Percentiles rank a stretch among this genome's conserved stretches.
These are phyloP conservation scores for Nowickia ferox DNA, from an alignment of 2,888 invertebrate genomes.

Conservation along the genomic window DNA sequence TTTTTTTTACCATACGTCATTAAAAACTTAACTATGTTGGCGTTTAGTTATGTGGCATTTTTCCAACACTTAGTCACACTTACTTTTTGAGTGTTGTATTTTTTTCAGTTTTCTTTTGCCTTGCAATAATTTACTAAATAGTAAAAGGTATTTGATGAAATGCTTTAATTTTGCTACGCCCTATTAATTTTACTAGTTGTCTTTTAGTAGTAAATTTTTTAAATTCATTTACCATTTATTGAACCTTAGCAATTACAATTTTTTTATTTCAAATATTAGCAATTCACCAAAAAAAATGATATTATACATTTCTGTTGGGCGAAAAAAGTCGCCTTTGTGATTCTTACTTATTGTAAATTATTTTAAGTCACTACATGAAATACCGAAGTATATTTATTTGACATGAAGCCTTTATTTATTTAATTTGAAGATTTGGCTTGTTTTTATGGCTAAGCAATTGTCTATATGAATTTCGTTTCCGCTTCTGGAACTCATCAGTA, in stretches of 20 bases:
- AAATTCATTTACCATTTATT: conserved; percentile 17
- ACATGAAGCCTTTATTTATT: too few species aligned
- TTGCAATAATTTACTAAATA: conserved; percentile 30
- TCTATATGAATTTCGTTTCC: too few species aligned
- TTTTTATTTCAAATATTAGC: not conserved
- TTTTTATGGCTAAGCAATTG: too few species aligned
- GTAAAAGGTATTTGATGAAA: conserved; percentile 25
- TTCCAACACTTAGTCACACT: conserved; percentile 65
- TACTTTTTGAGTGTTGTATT: conserved; percentile 29
- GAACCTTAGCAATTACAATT: not conserved
- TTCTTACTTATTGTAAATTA: too few species aligned
- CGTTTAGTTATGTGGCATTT: conserved; percentile 50
- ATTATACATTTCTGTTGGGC: too few species aligned
- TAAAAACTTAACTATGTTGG: conserved; percentile 38
- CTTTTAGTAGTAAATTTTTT: conserved; percentile 13
- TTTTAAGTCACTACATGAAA: too few species aligned
- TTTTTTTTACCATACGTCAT: conserved; percentile 53
- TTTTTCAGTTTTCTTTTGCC: not conserved
- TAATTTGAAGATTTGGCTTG: too few species aligned
- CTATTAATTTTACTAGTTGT: conserved; percentile 59
- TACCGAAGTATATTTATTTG: too few species aligned
- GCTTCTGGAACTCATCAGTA: too few species aligned
- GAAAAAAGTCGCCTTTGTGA: too few species aligned
- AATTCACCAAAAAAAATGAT: not conserved
- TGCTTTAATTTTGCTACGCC: conserved; percentile 40